Evolutionary conservation across 2,113 vertebrate species (phyloP).

Genomic region (Mellivora capensis): DNA sequence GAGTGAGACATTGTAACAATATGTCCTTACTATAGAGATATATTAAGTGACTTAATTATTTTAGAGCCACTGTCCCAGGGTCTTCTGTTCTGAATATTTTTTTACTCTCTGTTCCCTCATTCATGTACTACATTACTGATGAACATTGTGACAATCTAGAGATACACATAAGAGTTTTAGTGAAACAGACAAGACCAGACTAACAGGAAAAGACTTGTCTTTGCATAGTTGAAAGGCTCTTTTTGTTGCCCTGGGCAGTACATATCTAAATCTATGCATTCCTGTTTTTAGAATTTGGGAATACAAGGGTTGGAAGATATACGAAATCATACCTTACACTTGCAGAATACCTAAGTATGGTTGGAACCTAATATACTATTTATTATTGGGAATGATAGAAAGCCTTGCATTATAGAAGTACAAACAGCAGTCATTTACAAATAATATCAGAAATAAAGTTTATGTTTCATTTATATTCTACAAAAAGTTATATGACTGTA

Average conservation of each 20-base stretch:
- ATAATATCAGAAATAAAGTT: background rate
- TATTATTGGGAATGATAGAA: background rate
- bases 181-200: background rate
- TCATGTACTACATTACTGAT: background rate
- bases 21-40: background rate
- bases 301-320: background rate
- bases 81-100: background rate
- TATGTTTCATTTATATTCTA: background rate
- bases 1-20: background rate
- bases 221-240: conserved; percentile 28
- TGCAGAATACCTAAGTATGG: background rate
- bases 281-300: conserved; percentile 15
- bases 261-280: conserved; percentile 35
- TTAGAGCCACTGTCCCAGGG: background rate
- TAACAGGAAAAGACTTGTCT: conserved; percentile 55
- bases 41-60: background rate
- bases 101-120: background rate
- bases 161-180: background rate
- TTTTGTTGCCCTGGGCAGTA: background rate
- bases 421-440: background rate
- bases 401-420: background rate
- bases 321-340: background rate
- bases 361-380: background rate
- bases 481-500: background rate
- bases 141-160: background rate